Evolutionary conservation across 37 sponge, comb jelly and placozoan species (phyloP).

Genomic region (Eunapius fragilis): DNA sequence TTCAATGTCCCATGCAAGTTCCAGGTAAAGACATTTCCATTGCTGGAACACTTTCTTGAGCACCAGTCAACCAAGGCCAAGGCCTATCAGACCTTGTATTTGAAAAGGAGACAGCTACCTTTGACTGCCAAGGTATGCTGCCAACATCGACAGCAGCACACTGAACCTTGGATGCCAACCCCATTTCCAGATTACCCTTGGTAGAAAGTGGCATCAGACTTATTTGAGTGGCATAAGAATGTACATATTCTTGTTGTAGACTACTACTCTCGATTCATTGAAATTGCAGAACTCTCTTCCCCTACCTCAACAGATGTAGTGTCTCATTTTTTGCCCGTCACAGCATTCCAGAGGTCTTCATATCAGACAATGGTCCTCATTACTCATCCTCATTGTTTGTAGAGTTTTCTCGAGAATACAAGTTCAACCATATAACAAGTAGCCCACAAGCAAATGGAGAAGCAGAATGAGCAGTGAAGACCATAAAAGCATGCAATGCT

Average conservation of each 20-base stretch:
- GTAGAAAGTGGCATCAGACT: conserved; percentile 27
- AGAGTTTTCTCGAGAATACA: conserved; percentile 10
- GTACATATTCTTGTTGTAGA: conserved; percentile 5
- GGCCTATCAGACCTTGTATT: neutral
- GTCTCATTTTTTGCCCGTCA: conserved; percentile 18
- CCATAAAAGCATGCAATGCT: conserved; percentile 28
- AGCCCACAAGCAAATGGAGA: conserved; percentile 47
- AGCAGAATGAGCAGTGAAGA: conserved; percentile 47
- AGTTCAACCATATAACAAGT: conserved; percentile 23
- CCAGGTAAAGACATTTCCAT: conserved; percentile 23
- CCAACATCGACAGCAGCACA: neutral
- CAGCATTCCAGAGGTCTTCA: conserved; percentile 26
- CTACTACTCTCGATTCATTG: conserved; percentile 36
- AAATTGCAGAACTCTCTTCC: conserved; percentile 8
- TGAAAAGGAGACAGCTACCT: neutral
- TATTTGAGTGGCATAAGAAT: conserved; percentile 13
- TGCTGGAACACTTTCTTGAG: neutral
- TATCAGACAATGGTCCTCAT: conserved; percentile 49
- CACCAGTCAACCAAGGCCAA: neutral
- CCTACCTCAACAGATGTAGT: conserved; percentile 1
- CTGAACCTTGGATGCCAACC: conserved; percentile 27
- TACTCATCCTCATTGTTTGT: conserved; percentile 7
- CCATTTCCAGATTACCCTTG: conserved; percentile 28
- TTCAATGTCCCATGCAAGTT: conserved; percentile 19
- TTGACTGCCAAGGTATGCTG: conserved; percentile 1